phyloP scores from a whole-genome alignment of 2,888 invertebrate species.

The Chirona hameri region DNA sequence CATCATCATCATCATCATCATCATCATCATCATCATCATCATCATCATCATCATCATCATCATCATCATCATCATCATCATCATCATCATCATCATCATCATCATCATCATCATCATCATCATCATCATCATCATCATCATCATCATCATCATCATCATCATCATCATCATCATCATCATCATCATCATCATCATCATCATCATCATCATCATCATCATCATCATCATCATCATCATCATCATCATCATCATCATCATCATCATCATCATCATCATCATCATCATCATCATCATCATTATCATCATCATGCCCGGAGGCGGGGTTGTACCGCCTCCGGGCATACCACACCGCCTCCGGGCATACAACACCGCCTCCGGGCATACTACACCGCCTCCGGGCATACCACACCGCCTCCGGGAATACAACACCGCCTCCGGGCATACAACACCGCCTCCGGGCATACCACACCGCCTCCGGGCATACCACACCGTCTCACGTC shows the following conservation, averaged over 20 bases:
- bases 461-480: too few species aligned
- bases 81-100: background rate
- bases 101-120: conserved; percentile 22
- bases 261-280: conserved; percentile 22
- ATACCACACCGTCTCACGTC: too few species aligned
- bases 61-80: too few species aligned
- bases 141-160: conserved; percentile 22
- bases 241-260: conserved; percentile 22
- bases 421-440: too few species aligned
- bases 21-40: conserved; percentile 22
- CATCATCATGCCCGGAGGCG: too few species aligned
- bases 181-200: conserved; percentile 12
- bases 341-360: too few species aligned
- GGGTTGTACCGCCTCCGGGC: too few species aligned
- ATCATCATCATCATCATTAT: conserved; percentile 22
- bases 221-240: conserved; percentile 22
- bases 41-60: conserved; percentile 22
- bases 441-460: too few species aligned
- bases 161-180: conserved; percentile 22
- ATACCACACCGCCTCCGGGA: too few species aligned
- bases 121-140: conserved; percentile 22
- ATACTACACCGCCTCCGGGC: too few species aligned
- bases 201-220: conserved; percentile 22
- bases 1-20: too few species aligned
- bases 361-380: too few species aligned